Conservation (phyloP, 2,113 vertebrate genomes). For the Zingel zingel region DNA sequence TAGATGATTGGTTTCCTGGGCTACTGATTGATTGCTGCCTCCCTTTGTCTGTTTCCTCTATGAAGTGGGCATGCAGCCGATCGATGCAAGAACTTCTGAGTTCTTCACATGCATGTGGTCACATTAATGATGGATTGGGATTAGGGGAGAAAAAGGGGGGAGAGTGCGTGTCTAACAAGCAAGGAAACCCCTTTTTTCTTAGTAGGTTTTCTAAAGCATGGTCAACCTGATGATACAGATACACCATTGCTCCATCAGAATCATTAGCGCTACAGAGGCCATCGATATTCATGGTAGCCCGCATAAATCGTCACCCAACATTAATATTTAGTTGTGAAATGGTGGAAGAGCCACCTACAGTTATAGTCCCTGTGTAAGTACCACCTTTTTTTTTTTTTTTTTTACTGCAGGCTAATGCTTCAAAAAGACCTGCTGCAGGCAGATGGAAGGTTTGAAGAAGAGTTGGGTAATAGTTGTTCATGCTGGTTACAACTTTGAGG, state of each 20-base stretch:
- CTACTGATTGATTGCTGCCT: conserved; percentile 73
- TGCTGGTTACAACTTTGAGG: conserved; percentile 16
- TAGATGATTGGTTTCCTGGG: conserved; percentile 72
- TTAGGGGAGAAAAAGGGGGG: background rate
- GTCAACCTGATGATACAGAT: conserved; percentile 28
- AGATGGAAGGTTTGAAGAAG: conserved; percentile 23
- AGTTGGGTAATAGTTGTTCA: conserved; percentile 15
- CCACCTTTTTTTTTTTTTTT: conserved; percentile 21
- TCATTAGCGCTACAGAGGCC: conserved; percentile 50
- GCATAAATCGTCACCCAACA: conserved; percentile 62
- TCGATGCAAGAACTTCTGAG: conserved; percentile 79
- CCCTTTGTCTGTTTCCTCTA: conserved; percentile 67
- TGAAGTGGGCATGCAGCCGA: conserved; percentile 57
- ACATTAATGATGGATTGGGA: conserved; percentile 54
- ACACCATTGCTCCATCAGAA: conserved; percentile 36
- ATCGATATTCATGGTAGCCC: conserved; percentile 47
- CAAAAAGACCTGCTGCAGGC: conserved; percentile 32
- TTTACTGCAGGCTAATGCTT: conserved; percentile 20
- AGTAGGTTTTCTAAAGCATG: conserved; percentile 31
- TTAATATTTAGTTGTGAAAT: conserved; percentile 51
- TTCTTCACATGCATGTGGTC: conserved; percentile 64
- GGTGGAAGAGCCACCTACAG: conserved; percentile 49
- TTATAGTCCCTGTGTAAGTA: conserved; percentile 21
- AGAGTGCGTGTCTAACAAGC: conserved; percentile 9
- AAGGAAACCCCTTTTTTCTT: conserved; percentile 26